These are phyloP conservation scores for Lichenostomus cassidix DNA, from an alignment of 2,113 vertebrate genomes.

Conservation along the genomic window DNA sequence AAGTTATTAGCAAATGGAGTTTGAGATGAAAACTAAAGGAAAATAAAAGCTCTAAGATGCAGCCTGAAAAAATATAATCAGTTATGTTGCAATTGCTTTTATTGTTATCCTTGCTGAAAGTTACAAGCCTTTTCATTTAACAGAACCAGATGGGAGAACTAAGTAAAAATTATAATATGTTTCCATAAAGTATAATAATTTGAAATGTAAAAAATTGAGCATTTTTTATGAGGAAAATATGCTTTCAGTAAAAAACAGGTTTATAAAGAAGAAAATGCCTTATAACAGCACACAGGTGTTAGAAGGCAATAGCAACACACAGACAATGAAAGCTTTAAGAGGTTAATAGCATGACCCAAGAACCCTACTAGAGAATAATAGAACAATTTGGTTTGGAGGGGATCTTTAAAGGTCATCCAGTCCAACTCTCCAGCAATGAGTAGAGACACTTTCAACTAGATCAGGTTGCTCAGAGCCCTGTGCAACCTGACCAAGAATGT, in stretches of 20 bases:
- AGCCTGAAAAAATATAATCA: slow-evolving; percentile 36
- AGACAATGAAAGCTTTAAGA: background rate
- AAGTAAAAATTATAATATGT: slow-evolving; percentile 45
- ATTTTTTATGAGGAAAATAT: background rate
- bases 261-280: background rate
- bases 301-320: background rate
- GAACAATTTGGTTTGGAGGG: background rate
- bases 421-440: background rate
- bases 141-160: background rate
- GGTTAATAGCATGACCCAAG: background rate
- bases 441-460: too few relatives aligned
- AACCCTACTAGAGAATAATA: background rate
- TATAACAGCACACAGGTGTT: background rate
- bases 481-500: background rate
- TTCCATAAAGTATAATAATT: background rate
- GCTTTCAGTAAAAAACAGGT: background rate
- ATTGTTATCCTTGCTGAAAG: slow-evolving; percentile 3
- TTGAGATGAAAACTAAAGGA: slow-evolving; percentile 2
- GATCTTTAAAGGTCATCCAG: background rate
- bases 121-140: slow-evolving; percentile 35
- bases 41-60: slow-evolving; percentile 42
- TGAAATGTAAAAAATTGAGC: background rate
- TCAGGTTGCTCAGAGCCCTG: rapidly evolving
- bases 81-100: slow-evolving; percentile 40
- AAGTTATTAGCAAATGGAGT: slow-evolving; percentile 43